Base-by-base conservation (phyloP, 2,113 vertebrate species). In the Lophochroa leadbeateri region DNA sequence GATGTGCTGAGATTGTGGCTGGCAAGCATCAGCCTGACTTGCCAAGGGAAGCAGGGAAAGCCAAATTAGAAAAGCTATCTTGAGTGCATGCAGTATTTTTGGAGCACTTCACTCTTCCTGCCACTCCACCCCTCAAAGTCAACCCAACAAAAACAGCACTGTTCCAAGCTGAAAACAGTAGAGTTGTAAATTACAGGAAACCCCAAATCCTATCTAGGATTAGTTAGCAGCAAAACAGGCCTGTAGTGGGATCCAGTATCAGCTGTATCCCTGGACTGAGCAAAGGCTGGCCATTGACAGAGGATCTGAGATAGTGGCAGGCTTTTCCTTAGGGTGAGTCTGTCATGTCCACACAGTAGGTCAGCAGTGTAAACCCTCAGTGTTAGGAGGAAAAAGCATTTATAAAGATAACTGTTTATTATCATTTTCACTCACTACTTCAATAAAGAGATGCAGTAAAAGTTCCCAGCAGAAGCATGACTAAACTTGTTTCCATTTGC, bases 131-230 rank as follows among this genome's bases (percentile, higher is more conserved):
- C 96, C 83, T 92, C 57, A 29, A 95, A 92, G 46, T 20, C 57
- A 93, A 92, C 92, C 94, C 96, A 97, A 95, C 69, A 94, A 92
- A 93, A 96, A 96, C 95, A 96, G 44, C 21, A 28, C 35, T 25
- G 44, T 82, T 96, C 94, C 92, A 96, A 46, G 77, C 80, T 76
- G 82, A 95, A 93, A 93, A 92, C 80, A 95, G 80, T n/a, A 3
- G 46, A 95, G 64, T 4, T 93, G 91, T 87, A 79, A 97, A 89
- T 91, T 79, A 97, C 95, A 96, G 95, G 81, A 96, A 96, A 93
- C 37, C 69, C 86, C 88, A 86, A 94, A 90, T 82, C 88, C 92
- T 91, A 92, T 92, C 81, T 72, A 95, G 81, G 49, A 94, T 79
- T 92, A 93, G 69, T 68, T 82, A 86, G 65, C 77, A 93, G 83